Conservation (phyloP, 2,888 invertebrate genomes). For the Lampropteryx suffumata region DNA sequence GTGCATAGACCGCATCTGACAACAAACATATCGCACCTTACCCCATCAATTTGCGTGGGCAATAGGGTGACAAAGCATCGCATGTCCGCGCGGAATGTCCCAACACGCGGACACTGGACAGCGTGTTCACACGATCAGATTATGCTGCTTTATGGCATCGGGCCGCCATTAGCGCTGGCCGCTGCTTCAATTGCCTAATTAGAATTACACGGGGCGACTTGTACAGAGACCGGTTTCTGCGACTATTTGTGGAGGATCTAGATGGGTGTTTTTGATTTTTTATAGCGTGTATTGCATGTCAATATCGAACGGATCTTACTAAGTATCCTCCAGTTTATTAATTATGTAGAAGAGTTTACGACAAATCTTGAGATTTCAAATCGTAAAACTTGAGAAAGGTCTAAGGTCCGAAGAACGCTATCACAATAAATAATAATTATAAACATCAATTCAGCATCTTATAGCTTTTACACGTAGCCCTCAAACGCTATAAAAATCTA, state of each 20-base stretch:
- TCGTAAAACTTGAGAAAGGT: conserved; percentile 34
- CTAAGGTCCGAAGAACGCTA: conserved; percentile 31
- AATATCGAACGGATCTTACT: conserved; percentile 18
- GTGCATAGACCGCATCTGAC: conserved; percentile 20
- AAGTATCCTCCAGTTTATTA: conserved; percentile 7
- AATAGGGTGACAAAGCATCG: conserved; percentile 78
- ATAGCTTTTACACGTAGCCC: conserved; percentile 39
- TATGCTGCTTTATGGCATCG: conserved; percentile 72
- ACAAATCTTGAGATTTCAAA: conserved; percentile 22
- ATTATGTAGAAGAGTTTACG: conserved; percentile 24
- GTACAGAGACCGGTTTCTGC: conserved; percentile 56
- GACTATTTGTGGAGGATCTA: conserved; percentile 50
- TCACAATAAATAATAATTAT: conserved; percentile 50
- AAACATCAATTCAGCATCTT: conserved; percentile 42
- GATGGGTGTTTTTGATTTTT: conserved; percentile 39
- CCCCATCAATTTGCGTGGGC: conserved; percentile 47
- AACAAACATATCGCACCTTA: conserved; percentile 26
- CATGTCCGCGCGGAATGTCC: conserved; percentile 73
- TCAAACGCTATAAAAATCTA: conserved; percentile 62
- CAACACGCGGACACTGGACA: conserved; percentile 67
- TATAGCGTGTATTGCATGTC: conserved; percentile 34
- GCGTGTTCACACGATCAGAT: conserved; percentile 81
- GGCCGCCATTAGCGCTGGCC: conserved; percentile 69
- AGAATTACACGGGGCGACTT: conserved; percentile 64
- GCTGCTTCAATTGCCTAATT: conserved; percentile 77